Percentiles rank a stretch among this genome's conserved stretches.
These are phyloP conservation scores for Lepidostoma basale DNA, from an alignment of 1,140 invertebrate genomes.

Conservation along the genomic window DNA sequence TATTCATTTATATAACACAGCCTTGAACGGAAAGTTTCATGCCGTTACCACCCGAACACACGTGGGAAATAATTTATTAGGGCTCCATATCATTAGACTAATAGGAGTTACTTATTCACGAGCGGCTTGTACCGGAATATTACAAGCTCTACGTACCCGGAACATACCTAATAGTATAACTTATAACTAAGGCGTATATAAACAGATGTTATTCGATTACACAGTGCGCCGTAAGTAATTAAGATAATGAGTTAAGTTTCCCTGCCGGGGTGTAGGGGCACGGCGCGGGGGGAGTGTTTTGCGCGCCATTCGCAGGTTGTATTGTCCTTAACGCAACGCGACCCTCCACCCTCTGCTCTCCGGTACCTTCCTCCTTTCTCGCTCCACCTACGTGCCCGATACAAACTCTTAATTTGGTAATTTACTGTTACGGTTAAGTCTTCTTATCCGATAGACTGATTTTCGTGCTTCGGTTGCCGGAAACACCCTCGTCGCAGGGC, in stretches of 20 bases:
- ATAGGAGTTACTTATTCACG: constrained; percentile 44
- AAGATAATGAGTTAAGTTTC: constrained; percentile 47
- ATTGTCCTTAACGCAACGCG: constrained; percentile 25
- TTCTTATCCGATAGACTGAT: constrained; percentile 22
- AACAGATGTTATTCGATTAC: constrained; percentile 47
- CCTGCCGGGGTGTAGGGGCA: constrained; percentile 37
- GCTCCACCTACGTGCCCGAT: constrained; percentile 20
- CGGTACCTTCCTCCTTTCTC: no score
- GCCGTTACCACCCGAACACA: constrained; percentile 32
- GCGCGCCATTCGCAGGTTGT: constrained; percentile 30
- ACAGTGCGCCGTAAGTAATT: constrained; percentile 45
- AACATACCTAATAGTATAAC: constrained; percentile 26
- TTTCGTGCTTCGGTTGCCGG: neutral
- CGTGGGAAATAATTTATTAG: constrained; percentile 45
- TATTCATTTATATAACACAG: constrained; percentile 21
- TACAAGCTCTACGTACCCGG: constrained; percentile 14
- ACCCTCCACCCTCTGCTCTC: neutral
- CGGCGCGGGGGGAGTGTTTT: constrained; percentile 1
- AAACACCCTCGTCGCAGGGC: no score
- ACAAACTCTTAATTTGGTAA: constrained; percentile 24
- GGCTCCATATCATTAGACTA: constrained; percentile 46
- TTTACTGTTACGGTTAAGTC: constrained; percentile 17
- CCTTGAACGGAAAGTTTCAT: constrained; percentile 32
- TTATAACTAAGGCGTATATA: constrained; percentile 45
- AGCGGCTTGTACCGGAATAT: constrained; percentile 41